Evolutionary conservation across 2,888 invertebrate species (phyloP), one percentile per base, ranked within the genome.

Genomic region (Tholera decimalis): DNA sequence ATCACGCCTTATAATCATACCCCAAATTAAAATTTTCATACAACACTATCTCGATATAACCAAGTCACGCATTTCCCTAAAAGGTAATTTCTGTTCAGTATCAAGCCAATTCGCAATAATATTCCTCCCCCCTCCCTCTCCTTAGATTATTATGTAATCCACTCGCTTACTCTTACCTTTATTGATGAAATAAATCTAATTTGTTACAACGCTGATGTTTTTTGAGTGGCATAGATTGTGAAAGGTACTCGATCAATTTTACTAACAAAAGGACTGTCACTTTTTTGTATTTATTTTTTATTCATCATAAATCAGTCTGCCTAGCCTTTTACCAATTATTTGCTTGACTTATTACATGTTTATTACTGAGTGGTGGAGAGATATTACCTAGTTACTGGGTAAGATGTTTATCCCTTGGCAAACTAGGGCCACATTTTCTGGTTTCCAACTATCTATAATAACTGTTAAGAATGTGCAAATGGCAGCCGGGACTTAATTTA

Each of bases 131-230:
- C 18, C 26, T 22, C 1, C 44, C n/a, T 26, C 24, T 13, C 20
- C 33, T 33, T 11, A 54, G 60, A 79, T 76, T 58, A 72, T 72
- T 61, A 78, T 49, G 60, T 78, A 78, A 74, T 74, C 63, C 35
- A 47, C 50, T 54, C 53, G 11, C 46, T 67, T 49, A 56, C 50
- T 58, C 44, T 56, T 5, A 60, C 59, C 53, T 55, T 68, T 74
- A 79, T 68, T 49, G 63, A 68, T 44, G 58, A 61, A 22, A 64
- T 60, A 58, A 76, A 78, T 78, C 57, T 41, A 33, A 73, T 78
- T 68, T 68, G 39, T 30, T 41, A 8, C 22, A 35, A 24, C 35
- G 9, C 20, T 13, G 41, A 59, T 28, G 43, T 55, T 72, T 71
- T 54, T 51, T 35, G 26, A 35, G 33, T 18, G 39, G 33, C 15